A percentile compares a stretch with the other conserved stretches of the same genome.
Conservation (phyloP, 2,888 invertebrate genomes). For the Syritta pipiens region DNA sequence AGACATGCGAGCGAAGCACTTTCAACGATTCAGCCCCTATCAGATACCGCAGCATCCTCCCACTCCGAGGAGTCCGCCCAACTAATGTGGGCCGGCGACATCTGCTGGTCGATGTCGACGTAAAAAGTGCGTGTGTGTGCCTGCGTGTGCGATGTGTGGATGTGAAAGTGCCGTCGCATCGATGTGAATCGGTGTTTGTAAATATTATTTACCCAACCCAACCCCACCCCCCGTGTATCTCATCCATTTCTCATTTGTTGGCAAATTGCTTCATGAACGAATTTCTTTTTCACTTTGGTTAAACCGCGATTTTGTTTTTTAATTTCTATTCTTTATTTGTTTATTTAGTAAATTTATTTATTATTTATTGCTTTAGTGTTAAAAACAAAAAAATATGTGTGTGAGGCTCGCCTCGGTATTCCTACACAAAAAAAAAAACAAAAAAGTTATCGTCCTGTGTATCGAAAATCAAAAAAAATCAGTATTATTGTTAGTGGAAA, state of each 20-base stretch:
- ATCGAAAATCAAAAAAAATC: conserved; percentile 65
- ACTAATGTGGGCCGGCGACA: conserved; percentile 70
- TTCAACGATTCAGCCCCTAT: conserved; percentile 77
- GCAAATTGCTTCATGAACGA: conserved; percentile 52
- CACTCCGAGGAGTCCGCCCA: conserved; percentile 75
- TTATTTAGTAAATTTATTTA: conserved; percentile 62
- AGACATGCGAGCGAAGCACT: conserved; percentile 78
- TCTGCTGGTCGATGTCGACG: neutral
- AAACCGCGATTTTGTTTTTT: conserved; percentile 52
- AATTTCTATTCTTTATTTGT: conserved; percentile 20
- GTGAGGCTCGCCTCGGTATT: conserved; percentile 50
- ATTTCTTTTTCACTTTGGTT: conserved; percentile 55
- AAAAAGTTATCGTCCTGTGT: conserved; percentile 58
- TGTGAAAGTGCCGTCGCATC: conserved; percentile 34
- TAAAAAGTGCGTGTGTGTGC: neutral
- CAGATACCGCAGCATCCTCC: conserved; percentile 76
- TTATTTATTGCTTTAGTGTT: conserved; percentile 68
- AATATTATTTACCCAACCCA: conserved; percentile 28
- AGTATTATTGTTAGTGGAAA: conserved; percentile 57
- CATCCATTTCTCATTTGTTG: conserved; percentile 19
- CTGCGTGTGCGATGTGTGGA: conserved; percentile 11
- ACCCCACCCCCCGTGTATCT: neutral
- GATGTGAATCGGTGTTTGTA: conserved; percentile 51
- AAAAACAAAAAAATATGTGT: conserved; percentile 12
- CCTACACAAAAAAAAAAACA: conserved; percentile 42